Percentiles rank a stretch among this genome's conserved stretches.
Evolutionary conservation across 92 coral and sea anemone genomes (phyloP).

Genomic region (Metridium senile): DNA sequence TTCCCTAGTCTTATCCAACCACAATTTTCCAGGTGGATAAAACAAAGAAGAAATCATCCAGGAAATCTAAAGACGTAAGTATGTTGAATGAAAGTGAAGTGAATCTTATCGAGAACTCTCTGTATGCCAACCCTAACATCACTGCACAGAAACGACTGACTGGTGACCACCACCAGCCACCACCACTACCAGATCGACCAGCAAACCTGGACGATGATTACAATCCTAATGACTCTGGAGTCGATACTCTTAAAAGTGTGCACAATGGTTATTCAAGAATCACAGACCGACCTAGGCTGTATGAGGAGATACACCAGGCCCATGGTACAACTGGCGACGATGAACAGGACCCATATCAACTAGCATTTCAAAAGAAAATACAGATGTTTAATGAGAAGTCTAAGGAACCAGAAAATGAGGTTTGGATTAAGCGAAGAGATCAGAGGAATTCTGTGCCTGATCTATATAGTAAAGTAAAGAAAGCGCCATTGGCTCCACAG

Average conservation of each 20-base stretch:
- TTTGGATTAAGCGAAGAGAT: constrained; percentile 77
- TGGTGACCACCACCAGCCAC: background rate
- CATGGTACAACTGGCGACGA: background rate
- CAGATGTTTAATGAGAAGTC: constrained; percentile 67
- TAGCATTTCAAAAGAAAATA: constrained; percentile 72
- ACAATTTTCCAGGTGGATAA: constrained; percentile 52
- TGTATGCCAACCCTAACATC: constrained; percentile 77
- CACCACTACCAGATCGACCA: constrained; percentile 69
- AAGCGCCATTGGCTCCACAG: constrained; percentile 89
- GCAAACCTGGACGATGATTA: constrained; percentile 55
- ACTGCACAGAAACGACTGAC: constrained; percentile 17
- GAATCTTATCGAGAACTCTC: constrained; percentile 78
- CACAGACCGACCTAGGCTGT: constrained; percentile 16
- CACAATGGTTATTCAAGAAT: constrained; percentile 57
- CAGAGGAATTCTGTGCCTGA: constrained; percentile 76
- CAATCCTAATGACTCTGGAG: constrained; percentile 49
- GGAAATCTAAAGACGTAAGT: constrained; percentile 70
- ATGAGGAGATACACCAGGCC: constrained; percentile 40
- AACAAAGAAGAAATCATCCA: constrained; percentile 59
- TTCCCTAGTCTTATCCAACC: no score
- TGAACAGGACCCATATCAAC: constrained; percentile 69
- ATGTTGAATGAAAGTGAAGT: constrained; percentile 77
- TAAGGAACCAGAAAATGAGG: constrained; percentile 35
- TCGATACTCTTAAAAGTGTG: constrained; percentile 67
- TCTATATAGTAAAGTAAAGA: constrained; percentile 56